A percentile compares a stretch with the other conserved stretches of the same genome.
Conservation (phyloP, 2,888 invertebrate genomes). For the Cyaniris semiargus region DNA sequence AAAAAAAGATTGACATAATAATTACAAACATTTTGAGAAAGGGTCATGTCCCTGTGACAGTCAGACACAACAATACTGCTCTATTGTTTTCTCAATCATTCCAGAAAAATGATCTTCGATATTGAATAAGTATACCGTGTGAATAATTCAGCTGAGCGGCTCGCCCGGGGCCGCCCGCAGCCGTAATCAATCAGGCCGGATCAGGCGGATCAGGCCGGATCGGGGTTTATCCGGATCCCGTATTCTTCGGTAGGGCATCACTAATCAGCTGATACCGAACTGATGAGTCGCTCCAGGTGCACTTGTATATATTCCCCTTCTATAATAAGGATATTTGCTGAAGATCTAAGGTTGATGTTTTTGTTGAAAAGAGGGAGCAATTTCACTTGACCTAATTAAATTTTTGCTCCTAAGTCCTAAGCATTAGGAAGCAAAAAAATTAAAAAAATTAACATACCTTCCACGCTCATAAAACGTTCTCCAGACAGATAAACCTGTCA, state of each 20-base stretch:
- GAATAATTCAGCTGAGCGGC: background rate
- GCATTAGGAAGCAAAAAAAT: no score
- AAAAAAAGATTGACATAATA: no score
- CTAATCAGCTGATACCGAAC: background rate
- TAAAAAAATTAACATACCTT: no score
- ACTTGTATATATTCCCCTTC: background rate
- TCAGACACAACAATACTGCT: background rate
- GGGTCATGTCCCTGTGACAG: background rate
- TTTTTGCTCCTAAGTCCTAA: no score
- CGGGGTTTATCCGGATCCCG: constrained; percentile 37
- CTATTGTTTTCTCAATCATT: background rate
- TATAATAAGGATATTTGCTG: background rate
- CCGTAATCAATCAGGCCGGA: constrained; percentile 31
- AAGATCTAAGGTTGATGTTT: background rate
- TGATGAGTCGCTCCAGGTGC: background rate
- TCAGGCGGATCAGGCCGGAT: constrained; percentile 26
- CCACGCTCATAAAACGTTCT: no score
- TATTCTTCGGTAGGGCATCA: constrained; percentile 8
- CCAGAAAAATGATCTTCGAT: background rate
- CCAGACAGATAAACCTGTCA: no score
- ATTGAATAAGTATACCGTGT: background rate
- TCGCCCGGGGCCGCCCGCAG: constrained; percentile 17
- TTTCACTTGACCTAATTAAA: no score
- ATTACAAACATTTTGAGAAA: no score
- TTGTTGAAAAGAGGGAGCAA: no score